Base-by-base conservation (phyloP, 2,888 invertebrate genomes). In the Athripsodes cinereus region DNA sequence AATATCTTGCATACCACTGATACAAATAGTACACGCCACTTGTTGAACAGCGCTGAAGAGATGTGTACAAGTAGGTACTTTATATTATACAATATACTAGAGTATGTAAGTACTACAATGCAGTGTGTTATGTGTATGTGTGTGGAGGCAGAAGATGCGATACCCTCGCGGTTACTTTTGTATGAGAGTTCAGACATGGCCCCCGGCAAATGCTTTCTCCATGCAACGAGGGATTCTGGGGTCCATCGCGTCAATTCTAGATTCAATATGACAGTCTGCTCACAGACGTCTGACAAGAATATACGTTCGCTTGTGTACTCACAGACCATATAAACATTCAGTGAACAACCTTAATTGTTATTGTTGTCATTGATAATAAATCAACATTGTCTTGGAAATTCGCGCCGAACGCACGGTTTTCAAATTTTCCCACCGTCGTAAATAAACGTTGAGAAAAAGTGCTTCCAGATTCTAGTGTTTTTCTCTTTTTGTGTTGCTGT, bases 201-300 rank as follows among this genome's bases (percentile, higher is more conserved):
- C 40, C 40, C 40, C 40, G 40, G 40, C 40, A 40, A 40, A 16
- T 40, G 40, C 40, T 40, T 40, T 40, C 40, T 40, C 40, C 40
- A 5, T 40, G 40, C 16, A 13, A 5, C 40, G 40, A 13, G 40
- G 40, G 16, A n/a, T 40, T 16, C 16, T 13, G 13, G 40, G 40
- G 40, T 40, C 40, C 40, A 40, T 40, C 8, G 40, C 16, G 40
- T 40, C 16, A 16, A 16, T 40, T 40, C 40, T 8, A 13, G 8
- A 40, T 40, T 3, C 40, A 13, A 40, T 13, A 40, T 40, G 40
- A 40, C 40, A 40, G 40, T 40, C 40, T 40, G 40, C 13, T 40
- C 40, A 3, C 16, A 40, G 40, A 40, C 40, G 40, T 40, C 16
- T 40, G 8, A 13, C 40, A 13, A 40, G 40, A 31, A 40, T 40